Evolutionary conservation across 2,888 invertebrate genomes (phyloP), one percentile per base, ranked within the genome.

Genomic region (Andricus curvator): DNA sequence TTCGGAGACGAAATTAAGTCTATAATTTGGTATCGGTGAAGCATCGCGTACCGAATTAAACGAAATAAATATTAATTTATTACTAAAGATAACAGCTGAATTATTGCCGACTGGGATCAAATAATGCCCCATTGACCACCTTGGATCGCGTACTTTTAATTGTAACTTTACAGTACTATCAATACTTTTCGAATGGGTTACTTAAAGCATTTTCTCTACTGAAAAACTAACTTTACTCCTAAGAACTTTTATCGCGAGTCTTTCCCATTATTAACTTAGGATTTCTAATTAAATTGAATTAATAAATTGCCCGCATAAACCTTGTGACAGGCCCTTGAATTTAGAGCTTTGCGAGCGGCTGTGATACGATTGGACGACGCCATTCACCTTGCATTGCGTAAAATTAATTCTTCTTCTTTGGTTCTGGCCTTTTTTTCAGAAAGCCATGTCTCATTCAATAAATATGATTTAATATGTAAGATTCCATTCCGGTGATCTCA

Each of bases 281-380:
- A 48, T 17, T 48, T 17, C 48, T 48, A 48, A n/a, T 62, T 15
- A 25, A 62, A 62, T 29, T 15, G 62, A 62, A 25, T 25, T 62
- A 25, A 11, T 22, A 13, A n/a, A 56, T n/a, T 62, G 62, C 78
- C 81, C 82, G 76, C 80, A 84, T 62, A 83, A 82, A 83, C 44
- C 62, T 62, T 29, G 62, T 62, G 62, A 17, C 22, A 56, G 56
- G 56, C 56, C n/a, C 56, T n/a, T 56, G 56, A 56, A n/a, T 56
- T n/a, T 56, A 56, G n/a, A 56, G n/a, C 11, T n/a, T 56, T n/a
- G 56, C 56, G 20, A 56, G n/a, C 1, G 1, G 2, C 9, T 22
- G 56, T 11, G 11, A 11, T n/a, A 56, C 8, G 56, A n/a, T 8
- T 9, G 56, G n/a, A n/a, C 8, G n/a, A 4, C 15, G 5, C 44